Percentiles rank a stretch among this genome's conserved stretches.
These are phyloP conservation scores for Hippocampus zosterae DNA, from an alignment of 2,113 vertebrate genomes.

Conservation along the genomic window DNA sequence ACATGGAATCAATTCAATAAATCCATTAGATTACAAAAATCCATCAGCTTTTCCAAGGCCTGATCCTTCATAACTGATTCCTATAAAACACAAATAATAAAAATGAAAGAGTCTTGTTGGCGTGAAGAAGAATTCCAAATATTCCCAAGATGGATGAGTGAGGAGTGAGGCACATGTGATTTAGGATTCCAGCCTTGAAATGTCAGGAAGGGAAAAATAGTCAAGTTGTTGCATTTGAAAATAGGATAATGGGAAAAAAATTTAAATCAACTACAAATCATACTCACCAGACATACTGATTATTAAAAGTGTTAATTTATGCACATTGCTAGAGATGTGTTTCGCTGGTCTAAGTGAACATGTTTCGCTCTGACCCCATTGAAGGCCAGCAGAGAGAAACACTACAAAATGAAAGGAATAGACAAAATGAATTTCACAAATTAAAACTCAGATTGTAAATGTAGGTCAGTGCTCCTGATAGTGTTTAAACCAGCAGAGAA, in stretches of 20 bases:
- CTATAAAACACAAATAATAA: not conserved
- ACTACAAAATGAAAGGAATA: too few relatives aligned
- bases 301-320: too few relatives aligned
- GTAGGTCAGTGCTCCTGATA: too few relatives aligned
- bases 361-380: too few relatives aligned
- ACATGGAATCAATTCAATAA: not conserved
- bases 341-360: too few relatives aligned
- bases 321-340: too few relatives aligned
- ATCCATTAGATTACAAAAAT: not conserved
- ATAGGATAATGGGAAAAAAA: slow-evolving; percentile 2
- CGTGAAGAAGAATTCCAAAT: slow-evolving; percentile 65
- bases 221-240: slow-evolving; percentile 21
- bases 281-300: not conserved
- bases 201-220: not conserved
- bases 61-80: not conserved
- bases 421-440: too few relatives aligned
- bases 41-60: slow-evolving; percentile 1
- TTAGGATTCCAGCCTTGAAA: slow-evolving; percentile 26
- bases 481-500: too few relatives aligned
- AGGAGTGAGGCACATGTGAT: slow-evolving; percentile 44
- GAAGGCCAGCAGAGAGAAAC: too few relatives aligned
- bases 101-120: slow-evolving; percentile 65
- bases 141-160: slow-evolving; percentile 37
- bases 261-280: slow-evolving; percentile 15
- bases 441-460: too few relatives aligned